Percentiles rank a stretch among this genome's conserved stretches.
Conservation (phyloP, 2,888 invertebrate species). For the Pseudococcus jackbeardsleyi region DNA sequence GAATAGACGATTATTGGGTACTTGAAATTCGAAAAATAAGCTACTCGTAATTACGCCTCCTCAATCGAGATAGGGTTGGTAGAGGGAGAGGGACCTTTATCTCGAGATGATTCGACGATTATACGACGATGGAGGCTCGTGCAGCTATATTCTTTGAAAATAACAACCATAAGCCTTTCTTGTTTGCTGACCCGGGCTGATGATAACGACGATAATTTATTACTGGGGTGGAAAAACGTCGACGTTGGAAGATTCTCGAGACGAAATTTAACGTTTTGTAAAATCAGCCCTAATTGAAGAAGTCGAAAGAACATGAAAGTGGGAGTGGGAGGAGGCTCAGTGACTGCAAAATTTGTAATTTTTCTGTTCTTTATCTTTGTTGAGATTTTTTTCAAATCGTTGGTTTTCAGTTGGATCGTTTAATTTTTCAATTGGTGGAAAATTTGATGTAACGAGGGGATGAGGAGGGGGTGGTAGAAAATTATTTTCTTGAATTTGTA, state of each 20-base stretch:
- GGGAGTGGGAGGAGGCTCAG: background rate
- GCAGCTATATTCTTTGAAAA: background rate
- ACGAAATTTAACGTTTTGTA: background rate
- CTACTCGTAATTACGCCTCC: background rate
- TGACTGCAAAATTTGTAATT: background rate
- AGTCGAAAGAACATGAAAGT: background rate
- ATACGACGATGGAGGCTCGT: background rate
- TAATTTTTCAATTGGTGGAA: too few species aligned
- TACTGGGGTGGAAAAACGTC: background rate
- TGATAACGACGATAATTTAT: background rate
- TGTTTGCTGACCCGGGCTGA: background rate
- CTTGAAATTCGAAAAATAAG: background rate
- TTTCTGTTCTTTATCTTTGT: background rate
- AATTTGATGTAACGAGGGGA: too few species aligned
- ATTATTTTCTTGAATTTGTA: too few species aligned
- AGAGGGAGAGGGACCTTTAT: background rate
- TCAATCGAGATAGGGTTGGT: background rate
- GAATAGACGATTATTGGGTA: background rate
- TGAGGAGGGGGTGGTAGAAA: too few species aligned
- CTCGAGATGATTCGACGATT: background rate
- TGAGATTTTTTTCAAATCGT: background rate
- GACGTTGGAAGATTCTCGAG: background rate
- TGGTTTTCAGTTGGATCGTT: too few species aligned
- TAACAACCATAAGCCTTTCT: background rate
- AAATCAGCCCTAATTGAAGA: background rate